Base-by-base conservation (phyloP, 2,888 invertebrate genomes). In the Mystacides longicornis region DNA sequence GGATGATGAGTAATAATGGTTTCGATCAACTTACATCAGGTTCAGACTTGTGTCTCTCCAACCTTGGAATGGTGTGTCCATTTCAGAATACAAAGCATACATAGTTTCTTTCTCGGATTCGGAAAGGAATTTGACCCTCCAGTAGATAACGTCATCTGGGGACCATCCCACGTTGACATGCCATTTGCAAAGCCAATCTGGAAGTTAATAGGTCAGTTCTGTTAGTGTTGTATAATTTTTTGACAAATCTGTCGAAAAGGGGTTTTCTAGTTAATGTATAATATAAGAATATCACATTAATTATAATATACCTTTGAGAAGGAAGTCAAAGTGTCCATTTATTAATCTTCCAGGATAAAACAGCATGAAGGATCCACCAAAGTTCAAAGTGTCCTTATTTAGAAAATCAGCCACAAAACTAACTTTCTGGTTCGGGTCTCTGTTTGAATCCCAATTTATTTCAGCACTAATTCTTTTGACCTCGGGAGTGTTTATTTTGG, bases 401-500 rank as follows among this genome's bases (percentile, higher is more conserved):
- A 81, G 79, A 50, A 86, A 77, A 58, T 84, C 82, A 0, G 83
- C 71, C 53, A 81, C 80, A 0, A 81, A 70, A 62, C 80, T 77
- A 58, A 87, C 74, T 67, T 85, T 86, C 67, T 88, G 83, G 48
- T 83, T 81, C 0, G 90, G 90, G 72, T 91, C 88, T 5, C 91
- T 77, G 69, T 90, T 91, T 1, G 89, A 89, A 66, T 92, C 90
- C 91, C 91, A 92, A 68, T 89, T 88, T 18, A 92, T 68, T 54
- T 88, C 86, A 1, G 87, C 72, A 3, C 83, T 84, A 0, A 86
- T 72, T 22, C 85, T 82, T 66, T 87, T 87, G 51, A 80, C 79
- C 11, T 72, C 69, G 0, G 77, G 72, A 5, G 81, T 77, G 42
- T 82, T 77, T 60, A 82, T 76, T 2, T 83, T 80, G 58, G 82